Evolutionary conservation across 2,797 vertebrate genomes (phyloP), one percentile per base, ranked within the genome.

Genomic region (Poeciliopsis presidionis): DNA sequence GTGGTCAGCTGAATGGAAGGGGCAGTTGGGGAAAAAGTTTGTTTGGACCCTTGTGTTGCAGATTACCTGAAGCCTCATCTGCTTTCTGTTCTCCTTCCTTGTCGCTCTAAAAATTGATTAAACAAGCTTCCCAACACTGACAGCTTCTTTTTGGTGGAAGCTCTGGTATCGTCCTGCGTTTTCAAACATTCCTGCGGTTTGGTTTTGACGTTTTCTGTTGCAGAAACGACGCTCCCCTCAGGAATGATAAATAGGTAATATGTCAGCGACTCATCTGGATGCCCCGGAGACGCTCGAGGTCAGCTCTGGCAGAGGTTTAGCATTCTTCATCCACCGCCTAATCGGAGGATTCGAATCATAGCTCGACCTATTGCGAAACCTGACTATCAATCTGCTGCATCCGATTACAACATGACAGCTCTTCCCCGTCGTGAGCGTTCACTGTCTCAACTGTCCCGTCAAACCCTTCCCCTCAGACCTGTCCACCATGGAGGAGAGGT

Each of bases 401-500:
- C 79, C 16, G 0, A 53, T 9, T 79, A 12, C 77, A 65, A 72
- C 73, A 70, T 72, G 67, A 67, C 67, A 46, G 72, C 86, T 72
- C 67, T 85, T 57, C 25, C 83, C 39, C 73, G 80, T 78, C 45
- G 74, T 14, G 6, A 74, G 28, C 73, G 18, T 74, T 43, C 25
- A 74, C 14, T 45, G 67, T 70, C 41, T 70, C 28, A 2, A 45
- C 67, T 70, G 20, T 41, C 3, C 36, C 20, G 20, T 49, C 25
- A 53, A 53, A 20, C 49, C 53, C 28, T 28, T 74, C 20, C 57
- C 20, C 73, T 51, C 39, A 99, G 98, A 99, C 93, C 97, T 99
- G 85, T 97, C 97, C 76, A 98, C 97, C 86, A 98, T 99, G 97
- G 98, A 99, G 87, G 97, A 98, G 88, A 95, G 97, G 93, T 89